Percentiles rank a stretch among this genome's conserved stretches.
Conservation (phyloP, 2,113 vertebrate species). For the Mustela lutreola region DNA sequence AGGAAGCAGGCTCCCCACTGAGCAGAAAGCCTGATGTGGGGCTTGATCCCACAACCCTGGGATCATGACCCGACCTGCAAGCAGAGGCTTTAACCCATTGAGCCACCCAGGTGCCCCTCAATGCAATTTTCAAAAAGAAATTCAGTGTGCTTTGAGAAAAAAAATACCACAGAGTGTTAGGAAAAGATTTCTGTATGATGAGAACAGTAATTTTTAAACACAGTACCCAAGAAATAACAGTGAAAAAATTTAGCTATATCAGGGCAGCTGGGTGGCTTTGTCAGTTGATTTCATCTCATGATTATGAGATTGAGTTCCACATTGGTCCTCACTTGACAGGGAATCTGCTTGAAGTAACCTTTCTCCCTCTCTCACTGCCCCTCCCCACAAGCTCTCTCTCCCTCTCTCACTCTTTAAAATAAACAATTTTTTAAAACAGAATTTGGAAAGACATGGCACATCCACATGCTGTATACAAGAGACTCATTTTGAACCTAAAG, state of each 20-base stretch:
- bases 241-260: background rate
- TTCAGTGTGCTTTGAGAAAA: background rate
- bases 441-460: background rate
- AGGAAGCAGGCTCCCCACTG: no score
- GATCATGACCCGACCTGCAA: no score
- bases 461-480: no score
- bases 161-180: background rate
- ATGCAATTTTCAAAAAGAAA: background rate
- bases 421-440: background rate
- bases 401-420: background rate
- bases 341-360: background rate
- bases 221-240: background rate
- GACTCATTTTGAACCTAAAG: no score
- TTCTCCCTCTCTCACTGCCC: background rate
- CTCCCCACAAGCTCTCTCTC: background rate
- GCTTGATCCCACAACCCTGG: no score
- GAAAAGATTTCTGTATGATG: background rate
- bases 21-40: no score
- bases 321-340: background rate
- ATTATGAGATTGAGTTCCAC: background rate
- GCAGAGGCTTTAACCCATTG: no score
- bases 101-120: background rate
- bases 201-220: constrained; percentile 4
- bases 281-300: background rate
- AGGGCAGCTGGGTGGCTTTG: background rate